Conservation (phyloP, 2,113 vertebrate species). For the Rana temporaria region DNA sequence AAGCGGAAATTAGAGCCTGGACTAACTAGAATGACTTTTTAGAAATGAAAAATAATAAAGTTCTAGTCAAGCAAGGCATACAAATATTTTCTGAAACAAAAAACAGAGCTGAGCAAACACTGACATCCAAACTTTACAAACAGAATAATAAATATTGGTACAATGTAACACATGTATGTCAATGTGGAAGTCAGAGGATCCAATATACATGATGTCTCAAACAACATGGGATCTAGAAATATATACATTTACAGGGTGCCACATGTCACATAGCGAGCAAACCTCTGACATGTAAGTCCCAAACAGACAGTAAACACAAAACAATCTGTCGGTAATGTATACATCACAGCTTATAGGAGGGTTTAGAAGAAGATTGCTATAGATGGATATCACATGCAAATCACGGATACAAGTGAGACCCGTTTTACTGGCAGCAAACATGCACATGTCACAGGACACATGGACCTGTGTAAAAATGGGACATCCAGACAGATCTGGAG, state of each 20-base stretch:
- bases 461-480: not conserved
- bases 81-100: not conserved
- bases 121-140: not conserved
- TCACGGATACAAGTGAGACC: not conserved
- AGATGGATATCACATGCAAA: not conserved
- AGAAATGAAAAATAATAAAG: constrained; percentile 1
- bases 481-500: not conserved
- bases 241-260: too few species aligned
- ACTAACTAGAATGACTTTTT: too few species aligned
- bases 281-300: too few species aligned
- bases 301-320: too few species aligned
- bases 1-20: constrained; percentile 32
- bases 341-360: not conserved
- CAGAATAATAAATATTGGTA: too few species aligned
- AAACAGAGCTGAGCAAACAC: not conserved
- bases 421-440: not conserved
- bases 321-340: not conserved
- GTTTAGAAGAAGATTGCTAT: not conserved
- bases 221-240: too few species aligned
- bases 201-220: not conserved
- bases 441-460: not conserved
- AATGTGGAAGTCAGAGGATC: not conserved
- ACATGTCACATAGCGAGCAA: too few species aligned
- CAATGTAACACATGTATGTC: constrained; percentile 10
- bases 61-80: not conserved